Percentiles rank a stretch among this genome's conserved stretches.
Evolutionary conservation across 2,888 invertebrate genomes (phyloP).

Genomic region (Eudemis profundana): DNA sequence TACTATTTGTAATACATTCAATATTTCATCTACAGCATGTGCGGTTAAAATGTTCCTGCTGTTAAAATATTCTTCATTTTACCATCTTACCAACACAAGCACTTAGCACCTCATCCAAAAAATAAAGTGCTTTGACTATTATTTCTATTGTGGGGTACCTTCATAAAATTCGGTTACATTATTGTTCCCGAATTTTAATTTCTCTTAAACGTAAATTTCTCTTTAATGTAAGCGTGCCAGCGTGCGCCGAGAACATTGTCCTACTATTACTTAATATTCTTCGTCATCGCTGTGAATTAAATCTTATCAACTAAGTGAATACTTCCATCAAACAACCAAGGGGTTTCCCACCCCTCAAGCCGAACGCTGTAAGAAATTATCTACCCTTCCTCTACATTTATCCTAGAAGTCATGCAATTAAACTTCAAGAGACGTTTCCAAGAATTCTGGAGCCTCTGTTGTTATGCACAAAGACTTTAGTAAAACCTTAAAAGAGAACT

Average conservation of each 20-base stretch:
- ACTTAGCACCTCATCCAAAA: no score
- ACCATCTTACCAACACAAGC: no score
- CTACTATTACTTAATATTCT: slow-evolving; percentile 27
- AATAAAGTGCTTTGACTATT: no score
- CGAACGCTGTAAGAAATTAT: slow-evolving; percentile 77
- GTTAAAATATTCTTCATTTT: no score
- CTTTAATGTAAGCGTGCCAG: not conserved
- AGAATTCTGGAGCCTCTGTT: slow-evolving; percentile 36
- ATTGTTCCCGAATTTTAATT: no score
- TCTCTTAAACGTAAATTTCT: not conserved
- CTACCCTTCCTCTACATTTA: slow-evolving; percentile 58
- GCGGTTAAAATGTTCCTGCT: no score
- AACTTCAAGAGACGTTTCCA: slow-evolving; percentile 54
- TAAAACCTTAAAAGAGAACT: not conserved
- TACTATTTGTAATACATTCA: no score
- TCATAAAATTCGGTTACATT: no score
- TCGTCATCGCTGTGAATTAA: slow-evolving; percentile 28
- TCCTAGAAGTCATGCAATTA: slow-evolving; percentile 76
- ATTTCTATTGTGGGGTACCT: no score
- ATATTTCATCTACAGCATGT: no score
- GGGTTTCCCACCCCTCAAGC: slow-evolving; percentile 56
- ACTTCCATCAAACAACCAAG: slow-evolving; percentile 32
- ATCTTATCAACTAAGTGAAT: slow-evolving; percentile 40
- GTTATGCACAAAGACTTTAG: slow-evolving; percentile 18
- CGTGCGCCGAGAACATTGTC: not conserved